Base-by-base conservation (phyloP, 2,113 vertebrate species). In the Gymnogyps californianus region DNA sequence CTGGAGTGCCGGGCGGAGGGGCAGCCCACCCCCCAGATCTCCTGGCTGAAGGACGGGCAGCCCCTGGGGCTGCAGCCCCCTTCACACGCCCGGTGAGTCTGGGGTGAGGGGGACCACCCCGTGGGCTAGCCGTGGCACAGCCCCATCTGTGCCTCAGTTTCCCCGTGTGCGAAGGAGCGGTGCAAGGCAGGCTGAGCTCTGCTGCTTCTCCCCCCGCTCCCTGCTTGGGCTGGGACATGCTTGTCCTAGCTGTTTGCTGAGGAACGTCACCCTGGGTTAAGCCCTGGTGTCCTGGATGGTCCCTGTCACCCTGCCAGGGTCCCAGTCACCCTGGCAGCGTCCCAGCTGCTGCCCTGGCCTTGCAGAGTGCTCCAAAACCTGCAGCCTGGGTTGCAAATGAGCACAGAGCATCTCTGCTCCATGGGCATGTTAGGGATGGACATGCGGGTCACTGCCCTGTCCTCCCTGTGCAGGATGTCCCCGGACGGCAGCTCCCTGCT, bases 1-100 rank as follows among this genome's bases (percentile, higher is more conserved):
- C 97, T 99, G 94, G 98, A 98, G 95, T 99, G 99, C 69, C 98
- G 29, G 85, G 98, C 96, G 0, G 96, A 97, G 5, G 99, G 99
- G 31, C 98, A 97, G 90, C 99, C 99, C 3, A 79, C 89, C 0
- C 99, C 99, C 1, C 95, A 86, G 1, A 97, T 99, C 92, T 97
- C 97, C 91, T 99, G 99, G 99, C 96, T 99, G 86, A 99, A 99
- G 97, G 98, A 99, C 0, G 99, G 99, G 34, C 89, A 94, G 54
- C 98, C 98, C 7, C 97, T 99, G 78, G 92, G 87, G 47, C 94
- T 92, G 79, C 96, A 92, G 86, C 36, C 78, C 80, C 20, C 96
- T 77, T 83, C 98, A 18, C 93, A 76, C 47, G 40, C 74, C 55
- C 78, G 95, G 99, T 98, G 97, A 96, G 97, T 51, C n/a, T 7